Conservation (phyloP, 2,888 invertebrate genomes). For the Malthinus seriepunctatus region DNA sequence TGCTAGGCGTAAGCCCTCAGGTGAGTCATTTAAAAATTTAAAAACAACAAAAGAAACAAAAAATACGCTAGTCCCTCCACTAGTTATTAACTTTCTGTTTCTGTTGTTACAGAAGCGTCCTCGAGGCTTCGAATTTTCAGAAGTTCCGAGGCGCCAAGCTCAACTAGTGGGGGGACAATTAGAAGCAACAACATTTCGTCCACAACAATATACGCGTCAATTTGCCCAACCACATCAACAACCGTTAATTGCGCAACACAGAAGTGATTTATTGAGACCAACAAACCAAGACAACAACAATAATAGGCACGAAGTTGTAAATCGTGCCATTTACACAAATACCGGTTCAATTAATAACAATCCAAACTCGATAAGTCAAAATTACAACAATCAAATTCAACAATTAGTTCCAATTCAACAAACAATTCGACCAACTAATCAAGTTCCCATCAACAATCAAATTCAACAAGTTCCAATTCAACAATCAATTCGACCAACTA, state of each 20-base stretch:
- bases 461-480: not conserved
- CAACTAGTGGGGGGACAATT: conserved; percentile 50
- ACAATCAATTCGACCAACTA: not conserved
- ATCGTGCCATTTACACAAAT: conserved; percentile 34
- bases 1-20: conserved; percentile 93
- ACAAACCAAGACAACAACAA: conserved; percentile 21
- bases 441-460: not conserved
- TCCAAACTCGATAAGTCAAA: not conserved
- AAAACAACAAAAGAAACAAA: not conserved
- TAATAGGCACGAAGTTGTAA: conserved; percentile 33
- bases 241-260: conserved; percentile 34
- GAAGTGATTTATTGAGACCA: conserved; percentile 20
- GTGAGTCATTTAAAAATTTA: conserved; percentile 59
- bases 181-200: conserved; percentile 55
- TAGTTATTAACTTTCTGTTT: conserved; percentile 40
- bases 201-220: conserved; percentile 40
- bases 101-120: conserved; percentile 54
- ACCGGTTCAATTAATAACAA: not conserved
- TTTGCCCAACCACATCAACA: conserved; percentile 21
- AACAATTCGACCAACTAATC: conserved; percentile 3
- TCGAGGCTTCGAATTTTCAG: conserved; percentile 41
- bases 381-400: no score
- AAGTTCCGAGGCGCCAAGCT: conserved; percentile 42
- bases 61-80: conserved; percentile 29
- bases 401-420: not conserved